Percentiles rank a stretch among this genome's conserved stretches.
phyloP scores from a whole-genome alignment of 2,888 invertebrate genomes.

The Hyposoter didymator region DNA sequence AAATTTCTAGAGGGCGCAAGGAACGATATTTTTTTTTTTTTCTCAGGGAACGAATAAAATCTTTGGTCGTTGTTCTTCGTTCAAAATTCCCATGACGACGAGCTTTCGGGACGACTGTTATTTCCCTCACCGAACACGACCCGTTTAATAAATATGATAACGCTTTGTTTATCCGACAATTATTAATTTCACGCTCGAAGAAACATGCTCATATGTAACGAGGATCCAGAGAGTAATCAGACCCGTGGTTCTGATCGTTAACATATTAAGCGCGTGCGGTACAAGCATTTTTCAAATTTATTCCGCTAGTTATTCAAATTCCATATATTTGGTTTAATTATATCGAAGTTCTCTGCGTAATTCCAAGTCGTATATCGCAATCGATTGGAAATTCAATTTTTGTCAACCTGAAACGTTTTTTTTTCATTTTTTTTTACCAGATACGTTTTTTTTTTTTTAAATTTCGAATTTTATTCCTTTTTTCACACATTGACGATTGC shows the following conservation, averaged over 20 bases:
- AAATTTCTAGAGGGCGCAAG: constrained; percentile 13
- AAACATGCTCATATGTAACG: neutral
- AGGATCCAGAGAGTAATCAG: neutral
- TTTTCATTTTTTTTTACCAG: too few relatives aligned
- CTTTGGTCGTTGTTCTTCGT: neutral
- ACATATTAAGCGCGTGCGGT: neutral
- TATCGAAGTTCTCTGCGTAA: neutral
- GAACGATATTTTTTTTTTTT: constrained; percentile 3
- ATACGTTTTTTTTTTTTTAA: too few relatives aligned
- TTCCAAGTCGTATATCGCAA: neutral
- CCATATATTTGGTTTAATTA: neutral
- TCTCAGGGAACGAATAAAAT: neutral
- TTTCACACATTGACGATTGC: too few relatives aligned
- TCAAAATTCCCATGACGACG: neutral
- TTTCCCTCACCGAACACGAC: neutral
- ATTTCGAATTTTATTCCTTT: too few relatives aligned
- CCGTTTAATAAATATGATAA: neutral
- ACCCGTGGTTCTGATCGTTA: neutral
- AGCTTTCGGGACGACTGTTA: neutral
- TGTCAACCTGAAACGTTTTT: neutral
- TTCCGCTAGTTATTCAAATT: neutral
- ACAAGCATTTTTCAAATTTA: neutral
- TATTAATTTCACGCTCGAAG: neutral
- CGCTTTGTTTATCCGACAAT: neutral
- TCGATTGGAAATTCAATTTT: neutral